Conservation (phyloP, 2,113 vertebrate genomes). For the Microcebus ravelobensis region DNA sequence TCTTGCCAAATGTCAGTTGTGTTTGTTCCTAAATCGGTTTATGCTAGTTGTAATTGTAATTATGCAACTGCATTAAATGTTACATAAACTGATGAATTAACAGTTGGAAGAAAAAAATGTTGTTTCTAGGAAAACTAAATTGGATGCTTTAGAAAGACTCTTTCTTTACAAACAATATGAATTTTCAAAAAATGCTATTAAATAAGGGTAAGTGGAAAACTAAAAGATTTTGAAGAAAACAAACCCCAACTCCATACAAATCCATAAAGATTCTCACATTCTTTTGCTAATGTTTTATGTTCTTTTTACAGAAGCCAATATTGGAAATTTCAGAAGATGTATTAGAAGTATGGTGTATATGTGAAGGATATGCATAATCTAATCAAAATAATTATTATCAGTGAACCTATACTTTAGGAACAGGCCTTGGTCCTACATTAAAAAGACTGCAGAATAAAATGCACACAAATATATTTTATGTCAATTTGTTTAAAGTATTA, state of each 20-base stretch:
- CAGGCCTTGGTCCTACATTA: background rate
- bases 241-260: background rate
- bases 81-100: conserved; percentile 56
- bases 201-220: background rate
- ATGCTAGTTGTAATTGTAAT: conserved; percentile 47
- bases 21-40: background rate
- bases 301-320: background rate
- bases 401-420: background rate
- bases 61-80: conserved; percentile 50
- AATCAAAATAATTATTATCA: background rate
- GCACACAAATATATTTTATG: background rate
- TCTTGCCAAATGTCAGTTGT: conserved; percentile 10
- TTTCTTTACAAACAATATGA: background rate
- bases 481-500: background rate
- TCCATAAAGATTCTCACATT: background rate
- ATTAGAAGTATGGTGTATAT: background rate
- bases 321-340: background rate
- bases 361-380: background rate
- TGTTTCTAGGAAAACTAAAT: conserved; percentile 53
- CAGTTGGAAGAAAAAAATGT: conserved; percentile 43
- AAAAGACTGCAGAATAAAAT: conserved; percentile 12
- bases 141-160: conserved; percentile 21
- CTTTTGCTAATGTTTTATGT: background rate
- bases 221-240: conserved; percentile 17
- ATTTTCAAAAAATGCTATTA: background rate